A percentile compares a stretch with the other conserved stretches of the same genome.
Evolutionary conservation across 2,797 vertebrate species (phyloP).

Genomic region (Malurus splendens): DNA sequence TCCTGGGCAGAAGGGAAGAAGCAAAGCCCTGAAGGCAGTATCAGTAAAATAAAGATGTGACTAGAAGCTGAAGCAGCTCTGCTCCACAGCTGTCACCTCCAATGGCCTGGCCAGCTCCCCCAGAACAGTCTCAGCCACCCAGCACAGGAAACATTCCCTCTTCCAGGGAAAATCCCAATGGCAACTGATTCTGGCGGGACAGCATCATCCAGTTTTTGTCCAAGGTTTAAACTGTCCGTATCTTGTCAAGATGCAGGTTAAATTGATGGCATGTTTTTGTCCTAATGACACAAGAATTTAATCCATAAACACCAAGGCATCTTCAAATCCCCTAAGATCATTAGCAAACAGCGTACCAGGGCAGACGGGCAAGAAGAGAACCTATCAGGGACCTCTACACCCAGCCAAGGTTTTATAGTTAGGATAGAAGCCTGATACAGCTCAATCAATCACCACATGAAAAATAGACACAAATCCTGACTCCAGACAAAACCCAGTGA

Average conservation of each 20-base stretch:
- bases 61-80: background rate
- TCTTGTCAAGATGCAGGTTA: background rate
- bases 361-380: background rate
- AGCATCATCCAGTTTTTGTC: background rate
- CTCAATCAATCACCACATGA: background rate
- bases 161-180: background rate
- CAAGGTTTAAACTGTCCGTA: background rate
- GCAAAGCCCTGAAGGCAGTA: background rate
- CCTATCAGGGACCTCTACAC: background rate
- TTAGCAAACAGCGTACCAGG: background rate
- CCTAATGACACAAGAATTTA: background rate
- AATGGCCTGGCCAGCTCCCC: background rate
- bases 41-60: background rate
- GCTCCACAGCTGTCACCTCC: background rate
- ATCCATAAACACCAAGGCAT: background rate
- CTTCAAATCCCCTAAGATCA: background rate
- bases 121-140: background rate
- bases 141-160: background rate
- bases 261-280: background rate
- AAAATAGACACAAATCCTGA: background rate
- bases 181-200: background rate
- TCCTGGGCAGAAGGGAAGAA: background rate
- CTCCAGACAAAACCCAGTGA: background rate
- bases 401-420: background rate
- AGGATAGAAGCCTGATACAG: background rate